These are phyloP conservation scores for Lonchura striata DNA, from an alignment of 2,113 vertebrate genomes.

Conservation along the genomic window DNA sequence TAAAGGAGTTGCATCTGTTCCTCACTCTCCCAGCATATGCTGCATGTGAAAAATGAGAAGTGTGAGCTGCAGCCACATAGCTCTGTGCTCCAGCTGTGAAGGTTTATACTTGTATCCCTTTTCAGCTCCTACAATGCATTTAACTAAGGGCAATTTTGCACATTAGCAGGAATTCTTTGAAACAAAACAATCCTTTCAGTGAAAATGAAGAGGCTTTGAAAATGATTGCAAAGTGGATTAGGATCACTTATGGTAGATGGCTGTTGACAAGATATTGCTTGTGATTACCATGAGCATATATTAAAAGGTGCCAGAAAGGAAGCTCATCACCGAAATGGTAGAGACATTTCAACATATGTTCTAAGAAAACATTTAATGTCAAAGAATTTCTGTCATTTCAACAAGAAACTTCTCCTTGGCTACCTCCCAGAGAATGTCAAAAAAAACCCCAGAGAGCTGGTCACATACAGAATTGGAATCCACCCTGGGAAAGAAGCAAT, in stretches of 20 bases:
- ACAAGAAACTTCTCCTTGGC: conserved; percentile 12
- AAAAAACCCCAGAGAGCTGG: neutral
- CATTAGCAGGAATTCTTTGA: conserved; percentile 64
- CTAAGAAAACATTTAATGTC: conserved; percentile 20
- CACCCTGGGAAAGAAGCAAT: neutral
- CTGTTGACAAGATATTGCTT: conserved; percentile 49
- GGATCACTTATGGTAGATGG: conserved; percentile 45
- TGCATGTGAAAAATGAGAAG: neutral
- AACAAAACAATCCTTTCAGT: conserved; percentile 53
- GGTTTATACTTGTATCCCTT: conserved; percentile 35
- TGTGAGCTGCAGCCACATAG: neutral
- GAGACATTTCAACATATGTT: conserved; percentile 47
- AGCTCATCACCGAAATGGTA: neutral
- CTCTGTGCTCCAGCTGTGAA: conserved; percentile 54
- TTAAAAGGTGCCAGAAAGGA: conserved; percentile 44
- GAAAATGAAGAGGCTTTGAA: conserved; percentile 62
- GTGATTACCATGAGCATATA: conserved; percentile 30
- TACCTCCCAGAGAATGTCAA: neutral
- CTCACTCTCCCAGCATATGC: neutral
- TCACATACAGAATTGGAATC: neutral
- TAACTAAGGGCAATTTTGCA: conserved; percentile 61
- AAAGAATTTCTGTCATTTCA: conserved; percentile 46
- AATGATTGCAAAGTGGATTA: conserved; percentile 64
- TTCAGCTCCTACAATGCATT: conserved; percentile 50
- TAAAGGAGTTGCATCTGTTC: conserved; percentile 19